phyloP scores from a whole-genome alignment of 1,140 invertebrate genomes.

The Gerris buenoi region DNA sequence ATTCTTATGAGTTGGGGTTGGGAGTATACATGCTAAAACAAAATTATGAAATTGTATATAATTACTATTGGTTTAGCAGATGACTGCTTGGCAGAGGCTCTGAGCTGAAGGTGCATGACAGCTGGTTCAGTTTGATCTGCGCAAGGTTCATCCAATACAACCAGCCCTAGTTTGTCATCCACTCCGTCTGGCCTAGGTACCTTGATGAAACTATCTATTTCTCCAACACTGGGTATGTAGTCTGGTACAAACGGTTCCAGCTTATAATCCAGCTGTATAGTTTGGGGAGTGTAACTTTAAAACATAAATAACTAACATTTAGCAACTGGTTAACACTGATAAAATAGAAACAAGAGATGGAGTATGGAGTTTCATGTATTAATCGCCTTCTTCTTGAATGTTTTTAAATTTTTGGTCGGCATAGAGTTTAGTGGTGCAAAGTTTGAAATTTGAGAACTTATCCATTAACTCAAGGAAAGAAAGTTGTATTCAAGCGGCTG shows the following conservation, averaged over 20 bases:
- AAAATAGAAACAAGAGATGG: too few species aligned
- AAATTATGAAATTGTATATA: too few species aligned
- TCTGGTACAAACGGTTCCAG: conserved; percentile 90
- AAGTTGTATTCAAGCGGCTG: too few species aligned
- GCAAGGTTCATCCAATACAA: conserved; percentile 85
- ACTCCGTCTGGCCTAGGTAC: conserved; percentile 63
- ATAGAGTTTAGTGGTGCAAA: too few species aligned
- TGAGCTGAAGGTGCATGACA: conserved; percentile 78
- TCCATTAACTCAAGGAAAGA: too few species aligned
- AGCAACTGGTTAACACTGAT: too few species aligned
- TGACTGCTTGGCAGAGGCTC: conserved; percentile 62
- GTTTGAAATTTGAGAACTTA: too few species aligned
- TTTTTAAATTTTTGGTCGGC: too few species aligned
- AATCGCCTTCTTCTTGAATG: too few species aligned
- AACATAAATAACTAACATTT: conserved; percentile 4
- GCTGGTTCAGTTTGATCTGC: conserved; percentile 89
- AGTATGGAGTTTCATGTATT: too few species aligned
- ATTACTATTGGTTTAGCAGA: conserved; percentile 31
- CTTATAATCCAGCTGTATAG: conserved; percentile 76
- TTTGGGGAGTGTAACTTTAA: conserved; percentile 76
- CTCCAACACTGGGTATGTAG: conserved; percentile 92
- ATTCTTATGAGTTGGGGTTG: not conserved
- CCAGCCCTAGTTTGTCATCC: conserved; percentile 59
- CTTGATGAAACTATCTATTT: conserved; percentile 96
- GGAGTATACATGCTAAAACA: not conserved